Evolutionary conservation across 2,797 vertebrate genomes (phyloP), one percentile per base, ranked within the genome.

Genomic region (Fistularia commersonii): DNA sequence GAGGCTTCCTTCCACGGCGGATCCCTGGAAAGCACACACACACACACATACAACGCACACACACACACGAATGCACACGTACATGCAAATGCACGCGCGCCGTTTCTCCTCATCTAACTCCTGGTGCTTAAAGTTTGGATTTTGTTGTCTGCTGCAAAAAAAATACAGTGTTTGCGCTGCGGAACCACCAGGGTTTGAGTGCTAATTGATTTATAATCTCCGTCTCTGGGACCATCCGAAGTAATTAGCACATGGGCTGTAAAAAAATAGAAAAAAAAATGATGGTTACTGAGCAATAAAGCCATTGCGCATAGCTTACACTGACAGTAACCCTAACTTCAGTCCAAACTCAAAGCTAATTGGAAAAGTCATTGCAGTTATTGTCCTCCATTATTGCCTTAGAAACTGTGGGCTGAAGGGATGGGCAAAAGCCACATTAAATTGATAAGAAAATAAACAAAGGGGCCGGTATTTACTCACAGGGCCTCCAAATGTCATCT

Each of bases 201-300:
- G 87, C 87, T 93, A 93, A 94, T 92, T 91, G 91, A 93, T 95
- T 93, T 95, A 93, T 93, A 89, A 86, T 92, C 90, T 92, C 88
- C 87, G 89, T 93, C 90, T 90, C 83, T 74, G 91, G 82, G 86
- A 91, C 90, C 87, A 91, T 94, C 89, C 88, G 90, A 79, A 90
- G 90, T 94, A 95, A 95, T 96, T 96, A 96, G 92, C 93, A 93
- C 92, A 91, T 92, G 86, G 90, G 89, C 93, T 93, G 90, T 91
- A 92, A 94, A 93, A 91, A 93, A 93, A 93, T 91, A n/a, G n/a
- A n/a, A n/a, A n/a, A n/a, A n/a, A n/a, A n/a, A n/a, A n/a, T n/a
- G 91, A 91, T 92, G 93, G 94, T 94, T 96, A 93, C 92, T 91
- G 92, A 93, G 92, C 92, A 94, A 94, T 97, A 95, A 96, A 96